Conservation (phyloP, 2,797 vertebrate species). For the Rhinoraja longicauda region DNA sequence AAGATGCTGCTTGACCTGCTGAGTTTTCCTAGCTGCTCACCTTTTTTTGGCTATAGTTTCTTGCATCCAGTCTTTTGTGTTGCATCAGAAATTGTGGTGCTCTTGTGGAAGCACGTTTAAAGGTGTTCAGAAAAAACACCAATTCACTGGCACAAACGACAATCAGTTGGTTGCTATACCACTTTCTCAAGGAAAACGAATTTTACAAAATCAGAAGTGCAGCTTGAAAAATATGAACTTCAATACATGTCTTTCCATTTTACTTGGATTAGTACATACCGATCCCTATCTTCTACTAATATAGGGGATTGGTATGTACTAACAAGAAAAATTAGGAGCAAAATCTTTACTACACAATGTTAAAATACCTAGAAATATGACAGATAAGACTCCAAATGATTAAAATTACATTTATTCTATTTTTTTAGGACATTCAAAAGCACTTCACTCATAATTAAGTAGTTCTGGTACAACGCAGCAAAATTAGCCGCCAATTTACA, state of each 20-base stretch:
- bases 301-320: background rate
- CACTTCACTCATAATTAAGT: too few relatives aligned
- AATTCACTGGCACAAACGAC: background rate
- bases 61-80: too few relatives aligned
- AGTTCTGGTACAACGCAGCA: background rate
- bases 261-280: too few relatives aligned
- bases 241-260: background rate
- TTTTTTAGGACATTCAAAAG: too few relatives aligned
- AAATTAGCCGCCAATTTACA: background rate
- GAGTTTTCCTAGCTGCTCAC: too few relatives aligned
- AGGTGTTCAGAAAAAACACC: background rate
- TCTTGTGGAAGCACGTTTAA: background rate
- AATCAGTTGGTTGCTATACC: background rate
- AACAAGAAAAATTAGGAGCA: background rate
- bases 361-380: background rate
- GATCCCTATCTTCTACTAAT: too few relatives aligned
- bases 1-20: too few relatives aligned
- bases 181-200: background rate
- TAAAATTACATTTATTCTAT: background rate
- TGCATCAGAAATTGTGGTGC: background rate
- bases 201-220: background rate
- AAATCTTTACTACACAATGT: background rate
- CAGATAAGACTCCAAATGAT: background rate
- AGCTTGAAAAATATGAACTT: background rate
- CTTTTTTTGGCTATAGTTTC: too few relatives aligned